Evolutionary conservation across 2,797 vertebrate genomes (phyloP).

Genomic region (Lacerta bilineata): DNA sequence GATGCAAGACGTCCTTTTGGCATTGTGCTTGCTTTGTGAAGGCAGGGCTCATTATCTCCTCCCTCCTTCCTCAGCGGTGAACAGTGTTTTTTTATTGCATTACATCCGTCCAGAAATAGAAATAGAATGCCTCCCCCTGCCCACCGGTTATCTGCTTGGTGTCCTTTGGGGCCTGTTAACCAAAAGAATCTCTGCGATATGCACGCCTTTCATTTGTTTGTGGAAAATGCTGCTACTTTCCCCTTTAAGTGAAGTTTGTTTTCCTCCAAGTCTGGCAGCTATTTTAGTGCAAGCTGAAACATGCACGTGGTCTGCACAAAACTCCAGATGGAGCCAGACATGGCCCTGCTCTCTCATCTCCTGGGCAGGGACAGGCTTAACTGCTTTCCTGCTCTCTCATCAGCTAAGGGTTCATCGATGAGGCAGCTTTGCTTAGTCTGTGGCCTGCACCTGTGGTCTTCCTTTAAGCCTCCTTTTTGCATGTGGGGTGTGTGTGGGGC

Average conservation of each 20-base stretch:
- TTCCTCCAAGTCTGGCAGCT: constrained; percentile 35
- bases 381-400: constrained; percentile 25
- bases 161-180: neutral
- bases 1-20: neutral
- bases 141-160: neutral
- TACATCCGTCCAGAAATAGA: constrained; percentile 11
- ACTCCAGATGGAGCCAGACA: constrained; percentile 30
- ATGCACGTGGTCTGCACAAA: constrained; percentile 31
- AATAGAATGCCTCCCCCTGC: neutral
- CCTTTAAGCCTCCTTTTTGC: neutral
- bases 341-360: neutral
- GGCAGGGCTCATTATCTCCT: neutral
- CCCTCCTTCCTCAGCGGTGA: neutral
- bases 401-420: neutral
- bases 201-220: constrained; percentile 8
- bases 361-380: constrained; percentile 26
- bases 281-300: constrained; percentile 31
- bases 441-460: neutral
- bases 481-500: neutral
- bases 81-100: neutral
- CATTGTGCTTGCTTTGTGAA: neutral
- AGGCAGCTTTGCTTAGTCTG: neutral
- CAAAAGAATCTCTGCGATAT: neutral
- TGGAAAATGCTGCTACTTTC: constrained; percentile 28
- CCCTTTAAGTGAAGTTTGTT: constrained; percentile 45